Evolutionary conservation across 2,113 vertebrate genomes (phyloP).

Genomic region (Indicator maculatus): DNA sequence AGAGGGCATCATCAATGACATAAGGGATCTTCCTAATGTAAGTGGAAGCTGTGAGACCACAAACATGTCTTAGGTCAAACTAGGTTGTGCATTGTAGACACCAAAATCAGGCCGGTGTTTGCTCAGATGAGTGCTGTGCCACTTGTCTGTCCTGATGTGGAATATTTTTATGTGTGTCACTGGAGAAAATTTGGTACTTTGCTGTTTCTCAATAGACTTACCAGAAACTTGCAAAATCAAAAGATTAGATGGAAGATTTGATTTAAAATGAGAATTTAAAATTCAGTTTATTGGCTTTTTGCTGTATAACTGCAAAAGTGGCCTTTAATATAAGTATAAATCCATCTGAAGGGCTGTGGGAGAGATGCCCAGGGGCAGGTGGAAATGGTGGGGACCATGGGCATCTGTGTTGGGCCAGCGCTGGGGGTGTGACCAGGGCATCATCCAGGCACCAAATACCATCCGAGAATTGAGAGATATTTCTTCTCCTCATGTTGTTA

Average conservation of each 20-base stretch:
- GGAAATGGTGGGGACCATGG: fast-evolving
- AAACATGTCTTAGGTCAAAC: neutral
- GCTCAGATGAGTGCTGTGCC: neutral
- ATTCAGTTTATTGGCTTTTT: neutral
- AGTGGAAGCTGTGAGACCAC: conserved; percentile 53
- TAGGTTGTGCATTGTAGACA: neutral
- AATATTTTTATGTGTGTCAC: neutral
- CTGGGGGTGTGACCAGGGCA: fast-evolving
- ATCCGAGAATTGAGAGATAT: neutral
- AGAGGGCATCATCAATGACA: conserved; percentile 96
- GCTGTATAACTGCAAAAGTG: conserved; percentile 42
- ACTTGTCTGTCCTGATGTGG: neutral
- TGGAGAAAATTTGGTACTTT: neutral
- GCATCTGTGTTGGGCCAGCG: fast-evolving
- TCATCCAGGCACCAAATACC: neutral
- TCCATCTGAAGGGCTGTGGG: conserved; percentile 69
- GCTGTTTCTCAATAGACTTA: neutral
- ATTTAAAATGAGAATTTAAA: neutral
- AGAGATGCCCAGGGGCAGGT: neutral
- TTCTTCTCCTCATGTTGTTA: neutral
- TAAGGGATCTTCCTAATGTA: conserved; percentile 95
- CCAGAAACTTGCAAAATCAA: neutral
- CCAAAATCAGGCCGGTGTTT: neutral
- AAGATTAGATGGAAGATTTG: neutral
- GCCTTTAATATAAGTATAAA: conserved; percentile 80